A percentile compares a stretch with the other conserved stretches of the same genome.
Conservation (phyloP, 2,797 vertebrate genomes). For the Sebastes minor region DNA sequence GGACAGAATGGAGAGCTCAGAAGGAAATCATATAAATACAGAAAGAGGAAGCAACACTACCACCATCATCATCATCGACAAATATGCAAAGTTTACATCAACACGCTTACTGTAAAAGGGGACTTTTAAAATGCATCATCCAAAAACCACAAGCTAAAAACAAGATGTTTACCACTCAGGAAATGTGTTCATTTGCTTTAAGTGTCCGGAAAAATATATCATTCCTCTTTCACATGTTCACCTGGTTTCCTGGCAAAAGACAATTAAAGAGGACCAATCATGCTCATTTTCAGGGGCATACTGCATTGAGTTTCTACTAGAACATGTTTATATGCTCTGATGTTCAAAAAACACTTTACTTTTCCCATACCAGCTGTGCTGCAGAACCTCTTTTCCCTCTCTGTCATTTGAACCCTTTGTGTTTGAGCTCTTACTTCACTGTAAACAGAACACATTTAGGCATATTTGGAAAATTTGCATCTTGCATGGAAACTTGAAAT, state of each 20-base stretch:
- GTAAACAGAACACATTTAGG: not conserved
- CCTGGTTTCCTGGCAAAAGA: not conserved
- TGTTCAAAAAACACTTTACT: no score
- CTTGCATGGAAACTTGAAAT: no score
- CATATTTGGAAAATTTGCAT: no score
- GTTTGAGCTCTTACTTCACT: no score
- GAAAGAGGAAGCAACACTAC: not conserved
- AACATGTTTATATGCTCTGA: no score
- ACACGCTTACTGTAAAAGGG: not conserved
- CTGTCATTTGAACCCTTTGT: no score
- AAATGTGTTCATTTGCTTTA: not conserved
- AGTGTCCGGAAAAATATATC: no score
- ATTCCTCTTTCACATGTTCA: not conserved
- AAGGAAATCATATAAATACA: not conserved
- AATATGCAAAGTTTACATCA: not conserved
- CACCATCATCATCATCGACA: not conserved
- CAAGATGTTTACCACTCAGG: not conserved
- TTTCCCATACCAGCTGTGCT: no score
- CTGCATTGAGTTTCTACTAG: no score
- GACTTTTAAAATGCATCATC: not conserved
- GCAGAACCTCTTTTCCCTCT: no score
- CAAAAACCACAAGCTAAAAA: not conserved
- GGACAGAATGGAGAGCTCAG: not conserved
- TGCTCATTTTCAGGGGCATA: no score
- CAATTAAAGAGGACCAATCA: no score